These are phyloP conservation scores for Phataginus tricuspis DNA, from an alignment of 2,797 vertebrate genomes.

Conservation along the genomic window DNA sequence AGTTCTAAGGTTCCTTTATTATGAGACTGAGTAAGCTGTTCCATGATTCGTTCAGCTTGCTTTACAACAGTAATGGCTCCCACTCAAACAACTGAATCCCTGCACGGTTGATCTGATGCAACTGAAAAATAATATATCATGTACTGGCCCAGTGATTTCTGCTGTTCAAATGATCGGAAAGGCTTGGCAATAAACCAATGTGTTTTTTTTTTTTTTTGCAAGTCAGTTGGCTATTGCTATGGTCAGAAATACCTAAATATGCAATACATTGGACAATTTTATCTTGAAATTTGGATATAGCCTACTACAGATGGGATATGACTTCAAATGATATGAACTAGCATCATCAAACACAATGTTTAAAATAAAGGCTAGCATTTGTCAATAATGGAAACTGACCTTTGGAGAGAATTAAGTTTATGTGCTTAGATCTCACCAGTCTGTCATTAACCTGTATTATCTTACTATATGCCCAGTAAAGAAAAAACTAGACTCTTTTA, in stretches of 20 bases:
- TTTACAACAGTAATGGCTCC: neutral
- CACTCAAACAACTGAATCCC: neutral
- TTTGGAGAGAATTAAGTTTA: slow-evolving; percentile 43
- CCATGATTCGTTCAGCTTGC: neutral
- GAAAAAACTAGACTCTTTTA: neutral
- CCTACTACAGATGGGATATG: neutral
- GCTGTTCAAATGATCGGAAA: neutral
- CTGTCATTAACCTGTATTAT: neutral
- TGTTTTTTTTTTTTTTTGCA: neutral
- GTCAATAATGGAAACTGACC: slow-evolving; percentile 3
- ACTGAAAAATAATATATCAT: neutral
- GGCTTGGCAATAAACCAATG: neutral
- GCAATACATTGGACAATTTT: neutral
- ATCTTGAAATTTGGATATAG: slow-evolving; percentile 40
- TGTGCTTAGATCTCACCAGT: neutral
- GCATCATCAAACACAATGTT: slow-evolving; percentile 32
- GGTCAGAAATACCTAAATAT: slow-evolving; percentile 15
- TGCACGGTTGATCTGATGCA: neutral
- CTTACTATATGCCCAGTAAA: neutral
- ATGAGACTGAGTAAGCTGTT: neutral
- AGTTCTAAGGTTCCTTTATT: neutral
- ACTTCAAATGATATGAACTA: slow-evolving; percentile 49
- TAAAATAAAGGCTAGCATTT: slow-evolving; percentile 43
- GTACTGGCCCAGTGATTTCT: neutral
- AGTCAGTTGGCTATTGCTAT: slow-evolving; percentile 21